These are phyloP conservation scores for Bambusicola thoracicus DNA, from an alignment of 2,113 vertebrate genomes.

Conservation along the genomic window DNA sequence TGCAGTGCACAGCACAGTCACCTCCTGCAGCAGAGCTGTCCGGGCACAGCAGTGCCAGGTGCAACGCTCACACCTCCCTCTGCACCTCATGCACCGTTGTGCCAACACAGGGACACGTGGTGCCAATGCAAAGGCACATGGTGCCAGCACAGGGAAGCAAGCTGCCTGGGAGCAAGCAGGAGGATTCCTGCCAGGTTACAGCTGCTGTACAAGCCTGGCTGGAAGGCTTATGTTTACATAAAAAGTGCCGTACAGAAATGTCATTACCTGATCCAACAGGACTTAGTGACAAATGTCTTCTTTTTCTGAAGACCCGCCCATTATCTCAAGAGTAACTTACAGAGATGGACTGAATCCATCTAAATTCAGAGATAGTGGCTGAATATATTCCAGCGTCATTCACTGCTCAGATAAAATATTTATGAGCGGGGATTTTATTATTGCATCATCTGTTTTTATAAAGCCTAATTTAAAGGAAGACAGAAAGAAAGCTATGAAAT, in stretches of 20 bases:
- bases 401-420: slow-evolving; percentile 26
- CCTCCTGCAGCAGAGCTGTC: not conserved
- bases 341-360: not conserved
- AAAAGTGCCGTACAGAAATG: not conserved
- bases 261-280: not conserved
- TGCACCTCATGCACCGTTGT: no score
- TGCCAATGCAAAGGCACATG: no score
- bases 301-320: not conserved
- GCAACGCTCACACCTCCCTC: no score
- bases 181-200: not conserved
- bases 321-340: not conserved
- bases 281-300: not conserved
- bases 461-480: not conserved
- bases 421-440: slow-evolving; percentile 7
- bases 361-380: not conserved
- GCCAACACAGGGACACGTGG: no score
- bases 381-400: not conserved
- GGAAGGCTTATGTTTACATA: not conserved
- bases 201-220: not conserved
- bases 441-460: not conserved
- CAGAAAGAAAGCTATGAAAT: not conserved
- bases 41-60: not conserved
- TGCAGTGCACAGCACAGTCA: fast-evolving
- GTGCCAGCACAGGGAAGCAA: not conserved
- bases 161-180: not conserved